Percentiles rank a stretch among this genome's conserved stretches.
phyloP scores from a whole-genome alignment of 2,113 vertebrate genomes.

The Eulacestoma nigropectus region DNA sequence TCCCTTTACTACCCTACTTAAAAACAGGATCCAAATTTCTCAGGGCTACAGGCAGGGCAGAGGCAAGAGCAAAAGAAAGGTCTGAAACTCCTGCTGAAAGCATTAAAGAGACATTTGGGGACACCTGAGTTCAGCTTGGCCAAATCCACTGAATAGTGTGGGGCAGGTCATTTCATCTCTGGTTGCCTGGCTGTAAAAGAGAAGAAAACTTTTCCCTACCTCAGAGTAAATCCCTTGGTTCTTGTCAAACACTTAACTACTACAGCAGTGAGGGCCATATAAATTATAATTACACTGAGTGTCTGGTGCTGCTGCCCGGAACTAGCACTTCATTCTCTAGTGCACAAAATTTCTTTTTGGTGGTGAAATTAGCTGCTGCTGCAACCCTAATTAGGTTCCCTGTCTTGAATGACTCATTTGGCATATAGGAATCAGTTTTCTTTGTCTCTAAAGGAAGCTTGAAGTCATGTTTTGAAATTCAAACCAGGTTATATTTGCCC shows the following conservation, averaged over 20 bases:
- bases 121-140: not conserved
- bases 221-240: constrained; percentile 43
- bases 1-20: not conserved
- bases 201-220: constrained; percentile 47
- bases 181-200: not conserved
- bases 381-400: constrained; percentile 28
- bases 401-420: constrained; percentile 29
- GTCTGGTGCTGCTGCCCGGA: constrained; percentile 44
- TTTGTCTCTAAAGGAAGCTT: constrained; percentile 35
- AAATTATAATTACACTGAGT: constrained; percentile 53
- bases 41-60: not conserved
- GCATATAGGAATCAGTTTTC: constrained; percentile 29
- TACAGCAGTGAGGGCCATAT: constrained; percentile 16
- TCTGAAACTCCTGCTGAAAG: not conserved
- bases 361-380: constrained; percentile 31
- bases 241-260: constrained; percentile 45
- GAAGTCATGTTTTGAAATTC: constrained; percentile 52
- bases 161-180: not conserved
- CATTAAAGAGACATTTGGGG: not conserved
- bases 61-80: not conserved
- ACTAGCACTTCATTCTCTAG: constrained; percentile 58
- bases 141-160: not conserved
- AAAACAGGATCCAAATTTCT: not conserved
- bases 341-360: constrained; percentile 30
- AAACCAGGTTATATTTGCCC: constrained; percentile 52